Conservation (phyloP, 92 coral and sea anemone species). For the Epizoanthus rinbou region DNA sequence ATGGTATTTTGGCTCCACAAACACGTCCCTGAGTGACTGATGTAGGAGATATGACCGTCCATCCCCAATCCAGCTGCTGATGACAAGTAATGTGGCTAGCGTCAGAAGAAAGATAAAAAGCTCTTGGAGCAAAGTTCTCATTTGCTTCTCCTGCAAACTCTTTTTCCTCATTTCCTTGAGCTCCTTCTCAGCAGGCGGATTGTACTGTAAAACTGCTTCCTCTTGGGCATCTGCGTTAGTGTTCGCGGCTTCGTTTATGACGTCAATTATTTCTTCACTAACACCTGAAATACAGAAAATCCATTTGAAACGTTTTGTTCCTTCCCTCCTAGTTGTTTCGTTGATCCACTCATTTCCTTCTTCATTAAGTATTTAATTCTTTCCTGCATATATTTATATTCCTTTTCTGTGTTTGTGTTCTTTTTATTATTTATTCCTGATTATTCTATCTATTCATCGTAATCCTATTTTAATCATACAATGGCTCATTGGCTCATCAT, state of each 20-base stretch:
- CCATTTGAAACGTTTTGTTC: too few relatives aligned
- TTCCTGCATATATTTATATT: too few relatives aligned
- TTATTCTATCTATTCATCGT: too few relatives aligned
- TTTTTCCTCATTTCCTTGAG: conserved; percentile 43
- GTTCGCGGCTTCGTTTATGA: neutral
- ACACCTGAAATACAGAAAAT: neutral
- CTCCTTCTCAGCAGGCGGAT: conserved; percentile 50
- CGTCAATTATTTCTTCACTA: neutral
- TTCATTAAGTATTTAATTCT: too few relatives aligned
- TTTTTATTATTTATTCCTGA: too few relatives aligned
- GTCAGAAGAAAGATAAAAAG: conserved; percentile 52
- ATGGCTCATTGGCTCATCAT: too few relatives aligned
- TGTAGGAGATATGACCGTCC: conserved; percentile 58
- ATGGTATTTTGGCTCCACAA: conserved; percentile 2
- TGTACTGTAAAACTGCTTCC: conserved; percentile 8
- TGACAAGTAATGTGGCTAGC: conserved; percentile 44
- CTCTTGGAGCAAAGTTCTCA: conserved; percentile 51
- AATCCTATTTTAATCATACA: too few relatives aligned
- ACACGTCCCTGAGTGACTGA: conserved; percentile 39
- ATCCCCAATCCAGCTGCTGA: conserved; percentile 60
- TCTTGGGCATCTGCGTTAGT: neutral
- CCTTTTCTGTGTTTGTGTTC: too few relatives aligned
- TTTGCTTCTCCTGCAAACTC: conserved; percentile 39
- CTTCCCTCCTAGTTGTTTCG: too few relatives aligned
- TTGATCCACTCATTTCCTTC: too few relatives aligned